phyloP scores from a whole-genome alignment of 2,797 vertebrate species.

The Tapera naevia region DNA sequence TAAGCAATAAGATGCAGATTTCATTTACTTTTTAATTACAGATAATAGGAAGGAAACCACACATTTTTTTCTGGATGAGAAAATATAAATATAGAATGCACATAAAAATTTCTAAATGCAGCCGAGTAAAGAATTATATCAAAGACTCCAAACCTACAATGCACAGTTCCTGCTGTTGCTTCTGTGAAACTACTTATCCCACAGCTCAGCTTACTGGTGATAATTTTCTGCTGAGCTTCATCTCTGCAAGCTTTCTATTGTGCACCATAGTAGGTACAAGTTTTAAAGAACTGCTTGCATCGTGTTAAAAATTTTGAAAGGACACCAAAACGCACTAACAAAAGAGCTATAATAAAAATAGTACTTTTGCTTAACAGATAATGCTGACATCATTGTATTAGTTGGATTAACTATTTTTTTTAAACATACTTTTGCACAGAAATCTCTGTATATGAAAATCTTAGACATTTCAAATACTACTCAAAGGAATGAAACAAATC shows the following conservation, averaged over 20 bases:
- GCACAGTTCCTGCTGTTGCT: background rate
- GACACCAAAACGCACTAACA: background rate
- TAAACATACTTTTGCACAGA: background rate
- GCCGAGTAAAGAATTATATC: background rate
- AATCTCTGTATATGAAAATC: background rate
- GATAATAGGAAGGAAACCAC: background rate
- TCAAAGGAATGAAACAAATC: background rate
- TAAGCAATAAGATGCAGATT: background rate
- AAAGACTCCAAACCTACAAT: background rate
- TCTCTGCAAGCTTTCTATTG: background rate
- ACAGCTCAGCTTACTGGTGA: background rate
- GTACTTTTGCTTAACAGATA: background rate
- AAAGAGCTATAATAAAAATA: background rate
- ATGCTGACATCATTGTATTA: background rate
- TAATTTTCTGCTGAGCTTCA: background rate
- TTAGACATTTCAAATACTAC: background rate
- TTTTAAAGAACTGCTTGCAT: background rate
- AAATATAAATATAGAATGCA: background rate
- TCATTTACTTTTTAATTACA: background rate
- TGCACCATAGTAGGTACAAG: background rate
- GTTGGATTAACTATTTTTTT: background rate
- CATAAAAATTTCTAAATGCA: background rate
- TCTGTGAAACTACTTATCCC: background rate
- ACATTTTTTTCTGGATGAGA: background rate
- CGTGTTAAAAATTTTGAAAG: background rate